Evolutionary conservation across 2,113 vertebrate species (phyloP), one percentile per base, ranked within the genome.

Genomic region (Myodes glareolus): DNA sequence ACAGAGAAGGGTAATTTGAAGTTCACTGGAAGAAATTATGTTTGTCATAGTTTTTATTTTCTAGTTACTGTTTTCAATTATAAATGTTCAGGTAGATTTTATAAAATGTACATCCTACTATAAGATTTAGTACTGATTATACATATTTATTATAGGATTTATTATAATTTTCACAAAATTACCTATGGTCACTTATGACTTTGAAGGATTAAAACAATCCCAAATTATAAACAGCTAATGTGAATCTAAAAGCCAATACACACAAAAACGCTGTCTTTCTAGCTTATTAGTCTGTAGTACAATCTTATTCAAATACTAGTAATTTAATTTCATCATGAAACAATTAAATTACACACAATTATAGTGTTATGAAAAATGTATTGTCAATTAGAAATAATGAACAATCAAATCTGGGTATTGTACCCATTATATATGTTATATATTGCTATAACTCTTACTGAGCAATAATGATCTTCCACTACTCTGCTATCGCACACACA

Each of bases 141-240:
- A 93, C 9, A 92, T 91, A 93, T 68, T 81, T 91, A 90, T 61
- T 91, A 76, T 23, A 80, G 21, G 77, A 92, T 93, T 97, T 89
- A 96, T 67, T 91, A 11, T 45, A 92, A 88, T 50, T 89, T 95
- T 87, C 7, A 85, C 73, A 95, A 96, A 94, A 85, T 97, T 42
- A 86, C 21, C 39, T 92, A 58, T 97, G 63, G 86, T 90, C 36
- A 84, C 39, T 93, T 93, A 96, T 88, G 91, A 90, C 58, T 82
- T 47, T 92, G 39, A 94, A 91, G 21, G 39, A 94, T n/a, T 95
- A 8, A 16, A 95, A 92, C 42, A 94, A 50, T 72, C 63, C 31
- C 81, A 81, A 76, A 39, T 94, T 95, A 50, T 86, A 76, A 86
- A 91, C 55, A 93, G 23, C 82, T 67, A 87, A 7, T 88, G 67